Evolutionary conservation across 1,140 invertebrate genomes (phyloP).

Genomic region (Kradibia gibbosae): DNA sequence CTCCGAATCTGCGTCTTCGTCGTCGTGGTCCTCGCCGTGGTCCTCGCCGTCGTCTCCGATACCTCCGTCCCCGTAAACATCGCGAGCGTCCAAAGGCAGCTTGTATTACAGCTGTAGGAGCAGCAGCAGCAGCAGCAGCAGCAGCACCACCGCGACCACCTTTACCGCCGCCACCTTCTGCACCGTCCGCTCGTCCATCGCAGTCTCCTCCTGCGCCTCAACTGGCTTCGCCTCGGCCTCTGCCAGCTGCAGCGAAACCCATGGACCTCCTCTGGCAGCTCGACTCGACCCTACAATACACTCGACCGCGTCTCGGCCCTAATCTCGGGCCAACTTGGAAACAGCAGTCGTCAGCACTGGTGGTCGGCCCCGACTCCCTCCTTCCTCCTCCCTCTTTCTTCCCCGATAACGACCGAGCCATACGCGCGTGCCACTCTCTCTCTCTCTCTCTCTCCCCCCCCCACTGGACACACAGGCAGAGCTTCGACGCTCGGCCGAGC

Average conservation of each 20-base stretch:
- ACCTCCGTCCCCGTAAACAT: slow-evolving; percentile 35
- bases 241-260: too few relatives aligned
- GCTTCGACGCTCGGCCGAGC: too few relatives aligned
- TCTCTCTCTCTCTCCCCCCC: too few relatives aligned
- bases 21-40: background rate
- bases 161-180: background rate
- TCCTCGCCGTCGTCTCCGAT: background rate
- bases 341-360: slow-evolving; percentile 39
- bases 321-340: background rate
- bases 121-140: slow-evolving; percentile 1
- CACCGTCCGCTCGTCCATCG: slow-evolving; percentile 10
- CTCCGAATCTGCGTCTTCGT: slow-evolving; percentile 20
- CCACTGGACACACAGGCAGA: too few relatives aligned
- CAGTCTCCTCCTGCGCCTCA: slow-evolving; percentile 19
- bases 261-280: too few relatives aligned
- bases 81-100: background rate
- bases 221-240: background rate
- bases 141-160: background rate
- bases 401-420: too few relatives aligned
- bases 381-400: too few relatives aligned
- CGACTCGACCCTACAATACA: too few relatives aligned
- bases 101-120: slow-evolving; percentile 17
- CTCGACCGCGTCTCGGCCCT: background rate
- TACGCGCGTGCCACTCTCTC: too few relatives aligned
- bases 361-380: too few relatives aligned